Evolutionary conservation across 2,113 vertebrate genomes (phyloP).

Genomic region (Toxotes chatareus): DNA sequence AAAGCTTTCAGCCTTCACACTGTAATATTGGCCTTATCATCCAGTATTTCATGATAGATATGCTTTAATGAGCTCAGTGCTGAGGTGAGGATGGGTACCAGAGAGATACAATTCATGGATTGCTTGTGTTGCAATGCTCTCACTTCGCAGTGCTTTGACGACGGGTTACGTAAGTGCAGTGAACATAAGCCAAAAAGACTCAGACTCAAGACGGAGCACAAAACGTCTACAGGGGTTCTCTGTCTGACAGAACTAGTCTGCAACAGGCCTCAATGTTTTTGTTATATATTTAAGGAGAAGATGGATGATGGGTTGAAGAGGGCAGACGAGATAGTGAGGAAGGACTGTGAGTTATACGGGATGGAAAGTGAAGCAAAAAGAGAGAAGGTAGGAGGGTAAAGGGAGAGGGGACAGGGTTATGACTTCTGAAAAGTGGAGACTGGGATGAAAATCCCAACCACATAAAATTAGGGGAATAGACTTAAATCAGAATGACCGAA

Average conservation of each 20-base stretch:
- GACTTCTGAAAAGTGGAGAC: not conserved
- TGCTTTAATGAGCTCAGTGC: not conserved
- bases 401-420: not conserved
- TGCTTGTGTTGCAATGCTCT: constrained; percentile 29
- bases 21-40: not conserved
- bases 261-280: constrained; percentile 41
- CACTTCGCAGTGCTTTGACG: constrained; percentile 23
- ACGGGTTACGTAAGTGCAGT: constrained; percentile 70
- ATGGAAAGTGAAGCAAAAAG: not conserved
- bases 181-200: constrained; percentile 51
- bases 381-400: not conserved
- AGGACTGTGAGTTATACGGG: not conserved
- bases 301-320: constrained; percentile 7
- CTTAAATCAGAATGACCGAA: not conserved
- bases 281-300: constrained; percentile 14
- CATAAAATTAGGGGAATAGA: not conserved
- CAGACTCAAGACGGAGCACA: constrained; percentile 39
- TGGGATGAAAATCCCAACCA: not conserved
- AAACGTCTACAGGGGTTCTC: constrained; percentile 44
- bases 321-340: not conserved
- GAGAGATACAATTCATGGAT: not conserved
- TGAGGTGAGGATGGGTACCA: constrained; percentile 1
- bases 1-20: not conserved
- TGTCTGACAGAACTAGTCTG: constrained; percentile 44
- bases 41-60: not conserved